Base-by-base conservation (phyloP, 1,140 invertebrate species). In the Drosophila jambulina region DNA sequence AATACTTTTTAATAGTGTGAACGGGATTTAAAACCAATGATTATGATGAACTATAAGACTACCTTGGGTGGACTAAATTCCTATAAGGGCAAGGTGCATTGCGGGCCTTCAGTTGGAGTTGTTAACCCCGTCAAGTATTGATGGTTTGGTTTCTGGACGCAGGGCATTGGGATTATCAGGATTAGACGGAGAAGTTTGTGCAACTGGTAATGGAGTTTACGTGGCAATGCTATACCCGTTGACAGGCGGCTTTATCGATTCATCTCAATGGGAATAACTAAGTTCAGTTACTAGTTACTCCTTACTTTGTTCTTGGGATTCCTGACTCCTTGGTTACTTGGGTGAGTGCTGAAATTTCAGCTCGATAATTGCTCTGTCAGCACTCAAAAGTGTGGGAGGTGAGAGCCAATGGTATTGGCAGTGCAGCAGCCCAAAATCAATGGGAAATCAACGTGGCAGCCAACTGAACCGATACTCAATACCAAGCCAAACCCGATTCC, bases 361-460 rank as follows among this genome's bases (percentile, higher is more conserved):
- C 38, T 43, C 34, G 27, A 72, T 72, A 71, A 72, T 72, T 71
- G 53, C 42, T 45, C 65, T 71, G 67, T 59, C 65, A 72, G 65
- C 51, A 71, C 42, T 25, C 69, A 49, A 58, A 23, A 15, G 42
- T 23, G 27, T 32, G 80, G 63, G 53, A n/a, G 46, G 23, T 71
- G 61, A 63, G 51, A 43, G 27, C 29, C 62, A 65, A 36, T 43
- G 19, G 46, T 67, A 85, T 72, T 72, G 58, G 42, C 21, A 45
- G 51, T 38, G 63, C 21, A 40, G 51, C 75, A 62, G 56, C 59
- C 65, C 58, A 78, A 62, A 85, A 78, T 85, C 62, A 74, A 81
- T 81, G 61, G 34, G 21, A 72, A 67, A 64, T 74, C 72, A 74
- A 77, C 71, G 65, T 77, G 77, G 62, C 77, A 84, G 81, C 58